Percentiles rank a stretch among this genome's conserved stretches.
Conservation (phyloP, 2,113 vertebrate genomes). For the Phyllopteryx taeniolatus region DNA sequence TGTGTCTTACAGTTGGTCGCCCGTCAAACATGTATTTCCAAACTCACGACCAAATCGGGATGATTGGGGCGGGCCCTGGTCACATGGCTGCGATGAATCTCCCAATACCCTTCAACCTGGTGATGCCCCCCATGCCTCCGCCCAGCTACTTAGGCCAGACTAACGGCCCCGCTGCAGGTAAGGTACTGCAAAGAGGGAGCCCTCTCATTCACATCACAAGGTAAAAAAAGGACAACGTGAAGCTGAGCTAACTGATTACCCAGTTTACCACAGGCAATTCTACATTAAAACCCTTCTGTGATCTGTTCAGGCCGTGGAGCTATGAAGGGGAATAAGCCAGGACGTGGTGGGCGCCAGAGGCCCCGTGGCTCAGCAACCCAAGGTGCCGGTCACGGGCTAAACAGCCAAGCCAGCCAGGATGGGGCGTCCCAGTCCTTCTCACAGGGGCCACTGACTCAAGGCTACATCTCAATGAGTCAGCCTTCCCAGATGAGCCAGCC, state of each 20-base stretch:
- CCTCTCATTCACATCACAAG: not conserved
- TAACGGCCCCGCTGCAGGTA: conserved; percentile 90
- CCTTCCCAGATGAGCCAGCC: conserved; percentile 99
- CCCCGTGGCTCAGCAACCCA: conserved; percentile 84
- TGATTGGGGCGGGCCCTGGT: conserved; percentile 91
- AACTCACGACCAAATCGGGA: conserved; percentile 96
- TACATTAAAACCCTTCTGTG: not conserved
- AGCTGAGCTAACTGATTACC: not conserved
- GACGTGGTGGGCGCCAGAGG: conserved; percentile 90
- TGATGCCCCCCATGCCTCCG: conserved; percentile 96
- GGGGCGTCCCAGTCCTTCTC: conserved; percentile 95
- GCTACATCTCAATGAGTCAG: conserved; percentile 98
- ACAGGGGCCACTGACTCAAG: conserved; percentile 95
- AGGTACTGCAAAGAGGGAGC: not conserved
- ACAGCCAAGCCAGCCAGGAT: conserved; percentile 92
- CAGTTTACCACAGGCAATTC: too few relatives aligned
- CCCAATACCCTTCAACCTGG: conserved; percentile 95
- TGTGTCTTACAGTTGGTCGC: conserved; percentile 72
- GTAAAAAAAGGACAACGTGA: not conserved
- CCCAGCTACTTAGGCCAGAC: conserved; percentile 90
- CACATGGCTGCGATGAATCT: conserved; percentile 94
- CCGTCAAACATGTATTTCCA: conserved; percentile 98
- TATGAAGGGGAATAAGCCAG: conserved; percentile 82
- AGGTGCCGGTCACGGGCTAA: conserved; percentile 72
- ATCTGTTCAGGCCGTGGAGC: conserved; percentile 82